A percentile compares a stretch with the other conserved stretches of the same genome.
Evolutionary conservation across 2,888 invertebrate species (phyloP).

Genomic region (Bruchidius siliquastri): DNA sequence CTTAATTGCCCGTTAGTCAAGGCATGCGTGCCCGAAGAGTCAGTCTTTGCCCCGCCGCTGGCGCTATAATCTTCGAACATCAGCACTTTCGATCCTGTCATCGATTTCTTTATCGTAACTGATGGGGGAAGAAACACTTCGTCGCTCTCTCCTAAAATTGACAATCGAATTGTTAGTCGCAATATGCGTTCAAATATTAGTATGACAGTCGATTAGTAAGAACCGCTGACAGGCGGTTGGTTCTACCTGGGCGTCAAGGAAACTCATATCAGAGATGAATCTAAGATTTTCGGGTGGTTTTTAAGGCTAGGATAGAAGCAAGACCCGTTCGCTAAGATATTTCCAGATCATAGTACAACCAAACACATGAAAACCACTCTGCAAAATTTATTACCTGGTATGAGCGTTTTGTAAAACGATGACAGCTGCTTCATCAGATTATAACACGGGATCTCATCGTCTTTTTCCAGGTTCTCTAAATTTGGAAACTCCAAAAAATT

Average conservation of each 20-base stretch:
- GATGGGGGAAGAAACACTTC: slow-evolving; percentile 43
- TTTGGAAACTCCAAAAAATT: slow-evolving; percentile 19
- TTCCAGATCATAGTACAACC: no score
- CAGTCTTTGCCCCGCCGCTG: slow-evolving; percentile 28
- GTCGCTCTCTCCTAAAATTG: slow-evolving; percentile 45
- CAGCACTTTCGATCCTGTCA: slow-evolving; percentile 40
- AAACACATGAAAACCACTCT: no score
- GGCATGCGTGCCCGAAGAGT: slow-evolving; percentile 33
- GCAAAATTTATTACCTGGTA: slow-evolving; percentile 39
- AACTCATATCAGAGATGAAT: no score
- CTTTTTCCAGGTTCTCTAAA: slow-evolving; percentile 10
- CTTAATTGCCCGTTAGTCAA: slow-evolving; percentile 36
- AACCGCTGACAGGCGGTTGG: no score
- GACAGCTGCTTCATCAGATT: slow-evolving; percentile 31
- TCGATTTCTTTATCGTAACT: slow-evolving; percentile 26
- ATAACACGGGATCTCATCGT: slow-evolving; percentile 24
- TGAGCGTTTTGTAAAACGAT: slow-evolving; percentile 43
- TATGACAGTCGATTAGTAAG: no score
- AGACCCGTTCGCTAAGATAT: no score
- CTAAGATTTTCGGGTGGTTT: no score
- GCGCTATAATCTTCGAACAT: slow-evolving; percentile 34
- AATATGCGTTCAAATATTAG: no score
- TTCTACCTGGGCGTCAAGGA: no score
- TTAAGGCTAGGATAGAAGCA: no score
- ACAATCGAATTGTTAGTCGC: not conserved